Percentiles rank a stretch among this genome's conserved stretches.
Evolutionary conservation across 2,888 invertebrate species (phyloP).

Genomic region (Coleophora deauratella): DNA sequence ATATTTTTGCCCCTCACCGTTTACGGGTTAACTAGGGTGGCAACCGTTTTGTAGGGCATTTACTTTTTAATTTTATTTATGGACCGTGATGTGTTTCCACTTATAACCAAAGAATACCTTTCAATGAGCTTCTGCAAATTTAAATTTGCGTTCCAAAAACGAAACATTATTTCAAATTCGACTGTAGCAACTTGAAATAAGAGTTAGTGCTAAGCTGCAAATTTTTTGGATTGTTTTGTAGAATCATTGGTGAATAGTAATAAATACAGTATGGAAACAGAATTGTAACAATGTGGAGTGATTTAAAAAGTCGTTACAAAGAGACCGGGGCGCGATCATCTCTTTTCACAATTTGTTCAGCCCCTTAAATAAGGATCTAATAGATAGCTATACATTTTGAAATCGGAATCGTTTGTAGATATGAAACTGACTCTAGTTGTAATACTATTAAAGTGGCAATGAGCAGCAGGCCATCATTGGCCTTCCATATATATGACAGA

Average conservation of each 20-base stretch:
- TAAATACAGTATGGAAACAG: slow-evolving; percentile 42
- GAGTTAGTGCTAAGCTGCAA: background rate
- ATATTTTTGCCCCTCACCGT: slow-evolving; percentile 55
- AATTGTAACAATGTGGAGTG: slow-evolving; percentile 50
- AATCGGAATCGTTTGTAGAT: too few relatives aligned
- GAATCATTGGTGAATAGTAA: slow-evolving; percentile 24
- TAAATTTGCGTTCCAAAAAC: background rate
- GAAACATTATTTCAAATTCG: background rate
- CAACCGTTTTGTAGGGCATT: slow-evolving; percentile 44
- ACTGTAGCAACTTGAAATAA: background rate
- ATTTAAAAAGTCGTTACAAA: slow-evolving; percentile 45
- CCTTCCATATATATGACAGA: too few relatives aligned
- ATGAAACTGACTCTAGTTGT: too few relatives aligned
- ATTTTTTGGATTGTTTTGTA: background rate
- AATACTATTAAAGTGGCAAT: too few relatives aligned
- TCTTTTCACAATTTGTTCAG: slow-evolving; percentile 43
- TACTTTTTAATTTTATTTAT: slow-evolving; percentile 64
- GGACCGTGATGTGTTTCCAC: slow-evolving; percentile 48
- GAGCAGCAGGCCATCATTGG: too few relatives aligned
- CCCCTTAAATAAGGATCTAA: slow-evolving; percentile 53
- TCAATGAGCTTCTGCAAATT: slow-evolving; percentile 16
- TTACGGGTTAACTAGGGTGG: slow-evolving; percentile 59
- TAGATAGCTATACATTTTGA: slow-evolving; percentile 20
- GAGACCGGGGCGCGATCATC: slow-evolving; percentile 48
- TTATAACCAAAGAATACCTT: slow-evolving; percentile 34